A percentile compares a stretch with the other conserved stretches of the same genome.
Evolutionary conservation across 1,140 invertebrate genomes (phyloP).

Genomic region (Caenorhabditis latens): DNA sequence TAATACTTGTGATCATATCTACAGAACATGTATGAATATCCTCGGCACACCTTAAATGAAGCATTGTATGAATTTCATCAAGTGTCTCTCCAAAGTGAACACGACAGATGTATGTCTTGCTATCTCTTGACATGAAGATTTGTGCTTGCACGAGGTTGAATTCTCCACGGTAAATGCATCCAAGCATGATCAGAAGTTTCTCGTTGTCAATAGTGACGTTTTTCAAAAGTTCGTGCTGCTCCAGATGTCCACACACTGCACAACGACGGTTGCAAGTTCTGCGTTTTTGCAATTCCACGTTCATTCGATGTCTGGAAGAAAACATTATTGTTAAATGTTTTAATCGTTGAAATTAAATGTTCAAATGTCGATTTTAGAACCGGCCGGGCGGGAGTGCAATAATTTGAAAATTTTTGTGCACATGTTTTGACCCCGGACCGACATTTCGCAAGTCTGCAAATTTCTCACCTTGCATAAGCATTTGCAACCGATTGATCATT

Average conservation of each 20-base stretch:
- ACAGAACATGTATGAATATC: not conserved
- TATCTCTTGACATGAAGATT: not conserved
- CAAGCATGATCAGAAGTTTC: conserved; percentile 21
- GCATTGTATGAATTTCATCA: not conserved
- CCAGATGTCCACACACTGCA: not conserved
- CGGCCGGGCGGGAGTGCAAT: too few relatives aligned
- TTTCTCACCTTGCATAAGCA: not conserved
- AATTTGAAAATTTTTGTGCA: too few relatives aligned
- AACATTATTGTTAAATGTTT: not conserved
- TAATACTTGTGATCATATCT: not conserved
- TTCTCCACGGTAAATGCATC: not conserved
- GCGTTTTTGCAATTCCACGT: not conserved
- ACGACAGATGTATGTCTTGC: conserved; percentile 4
- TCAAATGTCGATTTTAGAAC: too few relatives aligned
- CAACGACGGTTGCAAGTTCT: not conserved
- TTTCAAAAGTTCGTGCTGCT: not conserved
- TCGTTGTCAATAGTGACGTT: conserved; percentile 41
- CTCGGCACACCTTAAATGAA: not conserved
- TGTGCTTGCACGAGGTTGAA: not conserved
- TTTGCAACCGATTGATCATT: not conserved
- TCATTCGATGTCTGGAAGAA: conserved; percentile 4
- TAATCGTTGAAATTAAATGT: too few relatives aligned
- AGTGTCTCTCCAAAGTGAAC: not conserved
- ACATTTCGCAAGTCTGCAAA: too few relatives aligned
- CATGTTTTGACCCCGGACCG: too few relatives aligned